These are phyloP conservation scores for Drosophila kikkawai DNA, from an alignment of 1,140 invertebrate species.

Conservation along the genomic window DNA sequence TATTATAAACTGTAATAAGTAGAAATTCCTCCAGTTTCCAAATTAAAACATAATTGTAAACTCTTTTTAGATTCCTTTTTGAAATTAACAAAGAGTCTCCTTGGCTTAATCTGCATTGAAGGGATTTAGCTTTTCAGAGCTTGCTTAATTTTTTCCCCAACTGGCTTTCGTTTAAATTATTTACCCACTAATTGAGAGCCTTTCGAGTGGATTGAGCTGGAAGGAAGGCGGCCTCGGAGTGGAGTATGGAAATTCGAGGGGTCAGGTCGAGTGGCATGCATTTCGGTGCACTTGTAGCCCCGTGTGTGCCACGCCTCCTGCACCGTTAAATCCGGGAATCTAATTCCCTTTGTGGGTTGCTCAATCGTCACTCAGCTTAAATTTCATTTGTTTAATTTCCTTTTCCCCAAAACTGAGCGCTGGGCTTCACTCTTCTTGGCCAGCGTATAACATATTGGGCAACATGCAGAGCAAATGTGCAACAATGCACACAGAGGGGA, in stretches of 20 bases:
- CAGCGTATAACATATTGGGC: slow-evolving; percentile 61
- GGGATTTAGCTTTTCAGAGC: background rate
- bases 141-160: slow-evolving; percentile 9
- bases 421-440: slow-evolving; percentile 12
- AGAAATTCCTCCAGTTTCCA: background rate
- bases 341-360: slow-evolving; percentile 25
- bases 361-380: slow-evolving; percentile 34
- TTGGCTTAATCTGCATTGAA: background rate
- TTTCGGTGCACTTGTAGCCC: slow-evolving; percentile 19
- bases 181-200: slow-evolving; percentile 42
- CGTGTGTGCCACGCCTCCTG: slow-evolving; percentile 18
- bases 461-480: slow-evolving; percentile 66
- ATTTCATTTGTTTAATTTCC: slow-evolving; percentile 65
- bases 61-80: background rate
- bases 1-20: too few relatives aligned
- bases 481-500: slow-evolving; percentile 32
- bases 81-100: background rate
- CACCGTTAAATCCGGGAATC: slow-evolving; percentile 19
- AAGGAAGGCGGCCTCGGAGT: background rate
- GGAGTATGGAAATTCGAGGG: background rate
- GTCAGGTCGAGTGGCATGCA: slow-evolving; percentile 41
- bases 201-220: slow-evolving; percentile 32
- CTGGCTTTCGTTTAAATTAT: slow-evolving; percentile 27
- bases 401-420: background rate
- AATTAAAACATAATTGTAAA: background rate